Conservation (phyloP, 2,888 invertebrate genomes). For the Polyommatus icarus region DNA sequence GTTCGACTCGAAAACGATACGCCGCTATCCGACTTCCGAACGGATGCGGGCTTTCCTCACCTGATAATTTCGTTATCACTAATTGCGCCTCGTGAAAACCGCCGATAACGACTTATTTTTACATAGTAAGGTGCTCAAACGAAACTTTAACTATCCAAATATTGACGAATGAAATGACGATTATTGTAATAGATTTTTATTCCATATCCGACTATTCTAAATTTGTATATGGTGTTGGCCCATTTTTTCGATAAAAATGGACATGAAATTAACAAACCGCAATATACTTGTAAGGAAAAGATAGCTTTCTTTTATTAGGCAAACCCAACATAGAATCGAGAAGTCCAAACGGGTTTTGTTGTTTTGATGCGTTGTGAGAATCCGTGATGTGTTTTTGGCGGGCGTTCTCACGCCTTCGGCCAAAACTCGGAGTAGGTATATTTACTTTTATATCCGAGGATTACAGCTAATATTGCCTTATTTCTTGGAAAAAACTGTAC, state of each 20-base stretch:
- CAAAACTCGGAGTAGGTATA: constrained; percentile 22
- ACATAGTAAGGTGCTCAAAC: background rate
- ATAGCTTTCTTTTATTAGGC: constrained; percentile 32
- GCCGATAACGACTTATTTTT: constrained; percentile 5
- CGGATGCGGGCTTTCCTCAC: constrained; percentile 50
- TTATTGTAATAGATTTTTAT: background rate
- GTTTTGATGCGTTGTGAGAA: constrained; percentile 64
- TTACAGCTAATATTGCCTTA: background rate
- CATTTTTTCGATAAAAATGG: constrained; percentile 19
- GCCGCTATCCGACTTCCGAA: constrained; percentile 42
- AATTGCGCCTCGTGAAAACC: constrained; percentile 31
- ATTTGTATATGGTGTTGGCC: background rate
- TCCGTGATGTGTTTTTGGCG: constrained; percentile 57
- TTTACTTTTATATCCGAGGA: constrained; percentile 31
- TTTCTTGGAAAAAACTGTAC: constrained; percentile 39
- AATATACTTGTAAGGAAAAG: constrained; percentile 17
- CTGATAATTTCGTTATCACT: constrained; percentile 43
- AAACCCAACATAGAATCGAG: constrained; percentile 27
- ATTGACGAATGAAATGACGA: background rate
- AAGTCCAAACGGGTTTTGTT: constrained; percentile 32
- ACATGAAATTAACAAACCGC: constrained; percentile 29
- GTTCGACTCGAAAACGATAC: constrained; percentile 40
- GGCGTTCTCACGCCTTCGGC: constrained; percentile 57
- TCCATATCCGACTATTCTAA: constrained; percentile 21
- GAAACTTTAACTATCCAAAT: background rate